Conservation (phyloP, 2,113 vertebrate species). For the Leptodactylus fuscus region DNA sequence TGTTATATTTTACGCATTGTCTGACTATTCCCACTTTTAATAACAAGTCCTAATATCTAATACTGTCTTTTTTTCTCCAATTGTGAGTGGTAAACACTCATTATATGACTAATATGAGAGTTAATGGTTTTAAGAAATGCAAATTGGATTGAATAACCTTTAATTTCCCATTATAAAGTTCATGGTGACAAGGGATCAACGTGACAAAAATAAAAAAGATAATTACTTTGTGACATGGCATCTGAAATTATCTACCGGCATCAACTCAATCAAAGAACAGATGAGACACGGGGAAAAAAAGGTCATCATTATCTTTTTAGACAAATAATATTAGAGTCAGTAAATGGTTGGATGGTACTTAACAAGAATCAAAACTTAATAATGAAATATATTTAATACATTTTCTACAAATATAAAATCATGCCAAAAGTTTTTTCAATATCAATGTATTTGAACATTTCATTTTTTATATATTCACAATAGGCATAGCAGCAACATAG, state of each 20-base stretch:
- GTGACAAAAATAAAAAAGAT: conserved; percentile 58
- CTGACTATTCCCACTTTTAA: conserved; percentile 8
- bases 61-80: background rate
- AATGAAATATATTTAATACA: background rate
- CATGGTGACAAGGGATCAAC: conserved; percentile 56
- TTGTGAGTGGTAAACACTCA: conserved; percentile 18
- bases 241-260: conserved; percentile 47
- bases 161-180: conserved; percentile 60
- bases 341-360: background rate
- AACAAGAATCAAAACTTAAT: background rate
- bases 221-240: conserved; percentile 49
- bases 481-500: background rate
- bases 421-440: background rate
- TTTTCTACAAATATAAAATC: background rate
- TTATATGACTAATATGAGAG: conserved; percentile 55
- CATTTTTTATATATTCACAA: background rate
- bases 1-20: background rate
- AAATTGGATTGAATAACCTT: conserved; percentile 59
- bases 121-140: conserved; percentile 59
- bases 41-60: background rate
- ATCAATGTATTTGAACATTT: background rate
- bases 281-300: conserved; percentile 40
- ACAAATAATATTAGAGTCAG: conserved; percentile 24
- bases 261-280: conserved; percentile 38
- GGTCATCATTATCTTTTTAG: conserved; percentile 38